phyloP scores from a whole-genome alignment of 2,797 vertebrate species.

The Hybognathus amarus region DNA sequence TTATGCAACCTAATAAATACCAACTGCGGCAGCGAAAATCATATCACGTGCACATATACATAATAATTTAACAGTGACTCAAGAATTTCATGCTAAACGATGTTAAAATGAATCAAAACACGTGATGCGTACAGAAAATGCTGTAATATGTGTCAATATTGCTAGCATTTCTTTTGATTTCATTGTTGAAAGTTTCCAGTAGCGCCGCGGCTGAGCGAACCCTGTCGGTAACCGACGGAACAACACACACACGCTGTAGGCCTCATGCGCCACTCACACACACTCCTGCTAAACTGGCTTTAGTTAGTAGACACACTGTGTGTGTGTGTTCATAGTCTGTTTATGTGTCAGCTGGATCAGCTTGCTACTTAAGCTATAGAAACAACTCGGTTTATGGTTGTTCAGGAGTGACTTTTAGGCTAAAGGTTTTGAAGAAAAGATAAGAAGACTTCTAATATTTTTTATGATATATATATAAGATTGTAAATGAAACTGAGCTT shows the following conservation, averaged over 20 bases:
- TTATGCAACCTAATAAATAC: conserved; percentile 12
- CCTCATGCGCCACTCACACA: conserved; percentile 5
- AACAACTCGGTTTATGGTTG: background rate
- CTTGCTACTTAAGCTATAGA: background rate
- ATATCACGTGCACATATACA: background rate
- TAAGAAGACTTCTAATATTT: background rate
- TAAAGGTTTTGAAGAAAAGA: background rate
- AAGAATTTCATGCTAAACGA: fast-evolving
- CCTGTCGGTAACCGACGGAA: conserved; percentile 68
- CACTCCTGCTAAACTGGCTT: background rate
- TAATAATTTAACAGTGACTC: background rate
- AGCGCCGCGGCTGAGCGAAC: conserved; percentile 78
- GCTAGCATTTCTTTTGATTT: conserved; percentile 47
- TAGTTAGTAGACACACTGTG: background rate
- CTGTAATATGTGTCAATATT: conserved; percentile 37
- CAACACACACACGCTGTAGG: conserved; percentile 1
- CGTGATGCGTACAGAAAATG: background rate
- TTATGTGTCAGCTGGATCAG: too few relatives aligned
- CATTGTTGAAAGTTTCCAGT: conserved; percentile 78
- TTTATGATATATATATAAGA: background rate
- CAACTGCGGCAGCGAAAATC: background rate
- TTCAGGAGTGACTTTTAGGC: background rate
- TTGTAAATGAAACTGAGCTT: background rate
- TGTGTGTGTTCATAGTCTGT: background rate
- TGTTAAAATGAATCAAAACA: background rate